Percentiles rank a stretch among this genome's conserved stretches.
These are phyloP conservation scores for Metalampra italica DNA, from an alignment of 2,888 invertebrate genomes.

Conservation along the genomic window DNA sequence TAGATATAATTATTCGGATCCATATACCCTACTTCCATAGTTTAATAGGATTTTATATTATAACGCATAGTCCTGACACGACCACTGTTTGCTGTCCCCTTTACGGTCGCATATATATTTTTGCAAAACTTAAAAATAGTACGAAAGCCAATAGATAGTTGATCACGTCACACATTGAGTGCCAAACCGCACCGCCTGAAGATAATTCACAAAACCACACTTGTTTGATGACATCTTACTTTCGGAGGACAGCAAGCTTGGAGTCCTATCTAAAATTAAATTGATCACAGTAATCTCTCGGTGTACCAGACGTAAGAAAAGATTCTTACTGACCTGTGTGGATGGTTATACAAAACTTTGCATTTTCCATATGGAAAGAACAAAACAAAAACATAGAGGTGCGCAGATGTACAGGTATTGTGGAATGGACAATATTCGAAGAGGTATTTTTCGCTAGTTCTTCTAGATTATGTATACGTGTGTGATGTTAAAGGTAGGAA, in stretches of 20 bases:
- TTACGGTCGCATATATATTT: slow-evolving; percentile 8
- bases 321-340: too few species aligned
- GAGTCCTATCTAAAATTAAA: slow-evolving; percentile 18
- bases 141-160: slow-evolving; percentile 33
- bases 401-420: slow-evolving; percentile 2
- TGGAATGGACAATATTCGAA: slow-evolving; percentile 11
- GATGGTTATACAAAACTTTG: too few species aligned
- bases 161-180: slow-evolving; percentile 39
- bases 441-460: slow-evolving; percentile 10
- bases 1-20: slow-evolving; percentile 40
- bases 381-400: neutral
- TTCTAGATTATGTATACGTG: slow-evolving; percentile 6
- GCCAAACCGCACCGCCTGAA: slow-evolving; percentile 55
- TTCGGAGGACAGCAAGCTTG: slow-evolving; percentile 48
- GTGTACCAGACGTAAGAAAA: neutral
- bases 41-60: slow-evolving; percentile 38
- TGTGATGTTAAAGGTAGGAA: slow-evolving; percentile 5
- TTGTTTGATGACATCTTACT: slow-evolving; percentile 11
- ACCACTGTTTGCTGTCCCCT: slow-evolving; percentile 53
- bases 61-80: slow-evolving; percentile 26
- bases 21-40: slow-evolving; percentile 27
- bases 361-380: too few species aligned
- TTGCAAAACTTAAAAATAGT: slow-evolving; percentile 36
- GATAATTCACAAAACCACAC: slow-evolving; percentile 21
- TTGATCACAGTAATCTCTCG: slow-evolving; percentile 41